Evolutionary conservation across 2,888 invertebrate genomes (phyloP), one percentile per base, ranked within the genome.

Genomic region (Rambutsinella grinnellia): DNA sequence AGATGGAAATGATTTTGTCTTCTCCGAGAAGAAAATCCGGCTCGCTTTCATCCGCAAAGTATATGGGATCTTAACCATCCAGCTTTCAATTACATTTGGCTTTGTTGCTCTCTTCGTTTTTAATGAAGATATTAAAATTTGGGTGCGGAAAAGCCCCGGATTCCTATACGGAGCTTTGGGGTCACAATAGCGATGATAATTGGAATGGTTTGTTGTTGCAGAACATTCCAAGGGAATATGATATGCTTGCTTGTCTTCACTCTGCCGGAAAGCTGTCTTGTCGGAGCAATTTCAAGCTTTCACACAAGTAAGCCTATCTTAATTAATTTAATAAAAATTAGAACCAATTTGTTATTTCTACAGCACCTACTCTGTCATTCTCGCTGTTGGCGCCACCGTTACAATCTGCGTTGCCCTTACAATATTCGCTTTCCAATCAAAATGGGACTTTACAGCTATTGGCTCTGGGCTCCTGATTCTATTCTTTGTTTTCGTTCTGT

Each of bases 361-460:
- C 86, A 81, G 89, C 15, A 69, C 76, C 5, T 63, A 81, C 10
- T 24, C 82, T 8, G 80, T 80, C 23, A 58, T 80, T n/a, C 65
- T 80, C 88, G 97, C 97, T 0, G 93, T 94, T n/a, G 96, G 95
- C 1, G 92, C 97, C 67, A 96, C 96, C 13, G 92, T 94, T 13
- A 93, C 91, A 0, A 92, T 97, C 24, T 93, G 94, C 80, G 88
- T 97, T 13, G 93, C 92, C 0, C 88, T 98, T 71, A 97, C 97
- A 0, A 84, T 96, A 61, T 98, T 97, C 88, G 96, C 97, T 3
- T 92, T 97, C 88, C 97, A 97, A 88, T 97, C 97, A 0, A 95
- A 93, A 86, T 92, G 90, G 87, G 95, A 95, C 87, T 95, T 95
- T 86, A 95, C 95, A 1, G 89, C 90, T 81, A 90, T 92, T 88